Conservation (phyloP, 2,797 vertebrate species). For the Galagoides demidoff region DNA sequence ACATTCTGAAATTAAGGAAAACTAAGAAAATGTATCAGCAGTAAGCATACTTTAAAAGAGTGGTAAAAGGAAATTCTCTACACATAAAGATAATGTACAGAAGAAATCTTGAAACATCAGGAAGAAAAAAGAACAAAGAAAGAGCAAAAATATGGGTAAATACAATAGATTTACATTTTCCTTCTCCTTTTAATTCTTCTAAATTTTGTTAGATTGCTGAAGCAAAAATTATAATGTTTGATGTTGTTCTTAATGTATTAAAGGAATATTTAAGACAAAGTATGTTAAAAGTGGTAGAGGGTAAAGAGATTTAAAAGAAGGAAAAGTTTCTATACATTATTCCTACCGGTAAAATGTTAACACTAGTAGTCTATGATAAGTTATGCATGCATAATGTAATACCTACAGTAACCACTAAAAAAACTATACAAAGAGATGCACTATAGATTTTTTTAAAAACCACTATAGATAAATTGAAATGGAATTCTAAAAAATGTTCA, state of each 20-base stretch:
- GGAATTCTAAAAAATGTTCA: conserved; percentile 47
- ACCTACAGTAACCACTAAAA: conserved; percentile 34
- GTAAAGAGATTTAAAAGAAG: neutral
- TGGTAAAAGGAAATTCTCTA: neutral
- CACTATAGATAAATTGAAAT: conserved; percentile 36
- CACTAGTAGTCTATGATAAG: neutral
- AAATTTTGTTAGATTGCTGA: conserved; percentile 2
- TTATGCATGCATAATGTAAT: neutral
- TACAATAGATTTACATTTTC: neutral
- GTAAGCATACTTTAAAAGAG: neutral
- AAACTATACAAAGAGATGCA: conserved; percentile 21
- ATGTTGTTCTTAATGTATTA: neutral
- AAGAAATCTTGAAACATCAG: conserved; percentile 13
- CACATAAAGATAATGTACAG: neutral
- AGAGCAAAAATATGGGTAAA: conserved; percentile 7
- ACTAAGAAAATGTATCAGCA: neutral
- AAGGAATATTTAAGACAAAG: conserved; percentile 22
- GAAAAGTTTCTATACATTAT: neutral
- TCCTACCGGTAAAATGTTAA: conserved; percentile 21
- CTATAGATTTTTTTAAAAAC: neutral
- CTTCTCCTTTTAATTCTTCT: conserved; percentile 8
- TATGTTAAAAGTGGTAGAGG: neutral
- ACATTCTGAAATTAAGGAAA: conserved; percentile 29
- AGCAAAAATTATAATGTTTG: conserved; percentile 41
- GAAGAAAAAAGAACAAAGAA: neutral